phyloP scores from a whole-genome alignment of 2,113 vertebrate genomes.

The Tragelaphus scriptus region DNA sequence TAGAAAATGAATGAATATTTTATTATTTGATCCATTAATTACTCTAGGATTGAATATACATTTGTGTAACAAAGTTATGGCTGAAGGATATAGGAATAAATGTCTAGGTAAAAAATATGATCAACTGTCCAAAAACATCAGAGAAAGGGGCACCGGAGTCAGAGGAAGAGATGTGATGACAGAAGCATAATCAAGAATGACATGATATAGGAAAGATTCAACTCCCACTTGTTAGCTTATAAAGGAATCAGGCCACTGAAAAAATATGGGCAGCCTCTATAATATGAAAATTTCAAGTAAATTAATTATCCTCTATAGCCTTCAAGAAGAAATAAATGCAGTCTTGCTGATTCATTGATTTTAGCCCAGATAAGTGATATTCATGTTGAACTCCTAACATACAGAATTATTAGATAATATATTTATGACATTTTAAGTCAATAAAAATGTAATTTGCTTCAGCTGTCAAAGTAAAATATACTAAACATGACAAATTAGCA shows the following conservation, averaged over 20 bases:
- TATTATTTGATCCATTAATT: neutral
- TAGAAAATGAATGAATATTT: neutral
- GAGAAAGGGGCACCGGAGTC: neutral
- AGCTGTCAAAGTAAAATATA: neutral
- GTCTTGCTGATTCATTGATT: neutral
- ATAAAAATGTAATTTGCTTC: neutral
- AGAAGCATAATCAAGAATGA: neutral
- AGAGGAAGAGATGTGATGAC: neutral
- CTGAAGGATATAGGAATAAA: neutral
- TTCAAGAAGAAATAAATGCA: neutral
- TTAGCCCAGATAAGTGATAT: neutral
- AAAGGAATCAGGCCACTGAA: neutral
- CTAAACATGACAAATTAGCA: neutral
- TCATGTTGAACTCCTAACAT: neutral
- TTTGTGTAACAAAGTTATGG: neutral
- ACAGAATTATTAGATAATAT: neutral
- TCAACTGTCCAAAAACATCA: neutral
- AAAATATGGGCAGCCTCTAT: neutral
- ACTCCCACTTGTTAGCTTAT: neutral
- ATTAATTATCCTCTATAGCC: neutral
- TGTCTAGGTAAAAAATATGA: neutral
- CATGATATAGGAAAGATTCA: neutral
- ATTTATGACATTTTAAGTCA: neutral
- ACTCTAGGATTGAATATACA: neutral
- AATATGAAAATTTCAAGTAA: neutral